These are phyloP conservation scores for Gymnoscopelus braueri DNA, from an alignment of 2,797 vertebrate genomes.

Conservation along the genomic window DNA sequence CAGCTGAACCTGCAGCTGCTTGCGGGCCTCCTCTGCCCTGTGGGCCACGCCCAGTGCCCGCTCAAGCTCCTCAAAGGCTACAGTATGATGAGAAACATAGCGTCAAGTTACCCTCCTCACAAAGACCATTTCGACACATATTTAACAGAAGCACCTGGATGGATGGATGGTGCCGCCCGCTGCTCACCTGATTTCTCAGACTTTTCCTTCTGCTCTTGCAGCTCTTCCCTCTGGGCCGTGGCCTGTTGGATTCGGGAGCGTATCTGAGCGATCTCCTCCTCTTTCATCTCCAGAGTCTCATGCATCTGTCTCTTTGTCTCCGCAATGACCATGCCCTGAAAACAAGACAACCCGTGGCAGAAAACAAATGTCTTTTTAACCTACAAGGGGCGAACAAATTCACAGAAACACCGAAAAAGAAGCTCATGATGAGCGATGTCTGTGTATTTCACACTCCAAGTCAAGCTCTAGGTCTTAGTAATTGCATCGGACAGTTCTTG, in stretches of 20 bases:
- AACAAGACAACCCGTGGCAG: conserved; percentile 8
- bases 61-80: conserved; percentile 97
- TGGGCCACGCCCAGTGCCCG: conserved; percentile 88
- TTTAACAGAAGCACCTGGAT: background rate
- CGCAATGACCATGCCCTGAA: conserved; percentile 96
- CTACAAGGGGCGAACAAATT: background rate
- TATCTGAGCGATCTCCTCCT: conserved; percentile 93
- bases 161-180: conserved; percentile 2
- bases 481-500: conserved; percentile 36
- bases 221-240: conserved; percentile 84
- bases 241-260: conserved; percentile 86
- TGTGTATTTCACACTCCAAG: conserved; percentile 21
- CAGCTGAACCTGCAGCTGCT: conserved; percentile 91
- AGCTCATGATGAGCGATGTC: background rate
- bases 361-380: conserved; percentile 6
- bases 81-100: conserved; percentile 10
- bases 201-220: conserved; percentile 95
- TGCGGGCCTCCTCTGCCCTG: conserved; percentile 89
- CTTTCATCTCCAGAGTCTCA: conserved; percentile 96
- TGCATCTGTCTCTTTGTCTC: conserved; percentile 99
- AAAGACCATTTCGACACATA: background rate
- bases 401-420: background rate
- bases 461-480: conserved; percentile 21
- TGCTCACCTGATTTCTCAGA: conserved; percentile 91
- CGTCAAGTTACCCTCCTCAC: background rate